Percentiles rank a stretch among this genome's conserved stretches.
Evolutionary conservation across 2,797 vertebrate genomes (phyloP).

Genomic region (Saxicola maurus): DNA sequence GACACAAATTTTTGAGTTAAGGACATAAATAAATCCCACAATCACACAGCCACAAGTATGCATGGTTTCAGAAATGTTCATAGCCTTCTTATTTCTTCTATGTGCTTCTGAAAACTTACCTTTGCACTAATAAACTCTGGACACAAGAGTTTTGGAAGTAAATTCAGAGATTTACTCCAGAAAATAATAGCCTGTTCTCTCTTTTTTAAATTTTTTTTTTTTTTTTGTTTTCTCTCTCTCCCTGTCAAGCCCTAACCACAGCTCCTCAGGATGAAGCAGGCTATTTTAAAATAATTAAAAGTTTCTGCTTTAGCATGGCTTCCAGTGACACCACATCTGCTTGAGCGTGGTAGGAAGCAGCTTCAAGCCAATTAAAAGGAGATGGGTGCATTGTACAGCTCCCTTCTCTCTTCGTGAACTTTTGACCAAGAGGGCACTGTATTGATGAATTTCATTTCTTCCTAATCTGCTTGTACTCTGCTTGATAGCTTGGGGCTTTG

Average conservation of each 20-base stretch:
- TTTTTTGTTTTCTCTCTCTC: background rate
- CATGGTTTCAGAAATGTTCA: background rate
- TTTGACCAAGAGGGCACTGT: conserved; percentile 18
- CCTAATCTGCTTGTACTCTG: conserved; percentile 39
- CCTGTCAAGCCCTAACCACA: background rate
- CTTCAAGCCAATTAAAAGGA: conserved; percentile 51
- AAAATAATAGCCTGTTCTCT: background rate
- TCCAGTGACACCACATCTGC: conserved; percentile 20
- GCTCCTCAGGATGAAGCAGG: background rate
- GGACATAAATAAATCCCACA: background rate
- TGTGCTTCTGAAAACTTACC: background rate
- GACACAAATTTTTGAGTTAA: background rate
- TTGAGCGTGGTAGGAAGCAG: background rate
- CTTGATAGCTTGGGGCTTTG: conserved; percentile 35
- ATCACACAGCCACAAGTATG: background rate
- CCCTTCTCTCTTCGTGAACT: background rate
- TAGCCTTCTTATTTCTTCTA: background rate
- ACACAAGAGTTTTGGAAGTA: background rate
- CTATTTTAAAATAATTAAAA: conserved; percentile 53
- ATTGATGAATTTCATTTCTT: conserved; percentile 60
- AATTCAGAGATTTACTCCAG: background rate
- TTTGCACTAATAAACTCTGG: background rate
- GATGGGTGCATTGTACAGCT: background rate
- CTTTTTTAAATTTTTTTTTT: background rate
- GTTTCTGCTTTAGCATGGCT: conserved; percentile 44